These are phyloP conservation scores for sheep (Ovis aries) DNA, from an alignment of 2,113 vertebrate genomes.

Conservation along the genomic window DNA sequence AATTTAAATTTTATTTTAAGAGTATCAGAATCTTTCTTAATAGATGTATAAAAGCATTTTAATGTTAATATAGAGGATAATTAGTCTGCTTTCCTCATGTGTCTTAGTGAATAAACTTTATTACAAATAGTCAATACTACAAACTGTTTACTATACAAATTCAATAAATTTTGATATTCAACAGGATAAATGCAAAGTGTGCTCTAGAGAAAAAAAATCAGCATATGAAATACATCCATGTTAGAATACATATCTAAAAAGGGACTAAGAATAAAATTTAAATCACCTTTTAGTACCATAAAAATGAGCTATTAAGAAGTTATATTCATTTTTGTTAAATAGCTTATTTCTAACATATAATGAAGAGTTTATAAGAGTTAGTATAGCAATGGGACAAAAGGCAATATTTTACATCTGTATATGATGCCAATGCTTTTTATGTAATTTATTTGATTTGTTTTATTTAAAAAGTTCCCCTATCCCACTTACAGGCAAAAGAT, in stretches of 20 bases:
- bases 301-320: not conserved
- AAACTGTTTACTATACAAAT: not conserved
- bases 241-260: not conserved
- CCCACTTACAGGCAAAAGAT: not conserved
- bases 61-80: not conserved
- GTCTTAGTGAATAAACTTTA: not conserved
- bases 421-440: not conserved
- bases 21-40: not conserved
- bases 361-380: not conserved
- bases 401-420: not conserved
- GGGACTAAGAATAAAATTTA: not conserved
- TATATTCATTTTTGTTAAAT: not conserved
- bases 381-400: slow-evolving; percentile 1
- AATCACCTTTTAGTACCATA: not conserved
- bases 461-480: not conserved
- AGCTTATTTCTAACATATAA: not conserved
- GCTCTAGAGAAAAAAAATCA: not conserved
- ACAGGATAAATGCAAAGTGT: not conserved
- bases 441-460: not conserved
- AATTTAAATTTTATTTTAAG: slow-evolving; percentile 16
- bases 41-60: not conserved
- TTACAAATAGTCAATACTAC: not conserved
- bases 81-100: not conserved
- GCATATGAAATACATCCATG: not conserved
- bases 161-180: not conserved